Evolutionary conservation across 2,888 invertebrate species (phyloP), one percentile per base, ranked within the genome.

Genomic region (Macrosiphum euphorbiae): DNA sequence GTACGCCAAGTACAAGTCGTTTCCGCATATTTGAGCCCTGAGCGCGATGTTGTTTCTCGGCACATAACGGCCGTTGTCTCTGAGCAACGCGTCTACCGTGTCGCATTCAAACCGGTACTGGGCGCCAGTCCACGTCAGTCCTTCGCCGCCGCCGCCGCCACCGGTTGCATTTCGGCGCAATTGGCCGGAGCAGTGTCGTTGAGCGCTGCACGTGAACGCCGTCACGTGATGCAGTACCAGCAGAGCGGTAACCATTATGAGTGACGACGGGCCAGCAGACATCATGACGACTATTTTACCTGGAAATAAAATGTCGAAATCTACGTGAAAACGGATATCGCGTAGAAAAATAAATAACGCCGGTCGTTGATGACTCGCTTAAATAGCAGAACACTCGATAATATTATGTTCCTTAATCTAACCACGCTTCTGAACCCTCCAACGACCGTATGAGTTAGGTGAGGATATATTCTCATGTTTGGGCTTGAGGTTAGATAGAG

Each of bases 11-110:
- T 96, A 96, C 0, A 96, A 96, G 55, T 96, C 96, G 92, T 97
- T 96, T 84, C 96, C 96, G 95, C 96, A 96, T 88, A 97, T 96
- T 95, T 97, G 97, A 0, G 96, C 96, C 44, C 97, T 96, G 10
- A 97, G 97, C 0, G 96, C 96, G 94, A 97, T 97, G 86, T 97
- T 96, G 95, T 97, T 97, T 95, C 96, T 97, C 61, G 92, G 52
- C 26, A 88, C 67, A 67, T 88, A 88, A 28, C 52, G 78, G 55
- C 86, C 86, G 67, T 94, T 35, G 91, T 94, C 47, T 94, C 94
- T 7, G 94, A 90, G 28, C 89, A 90, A 3, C 94, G 95, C 94
- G 94, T 92, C 92, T 50, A 88, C 87, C 35, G 86, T 67, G 50
- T 61, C 47, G 50, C 87, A 88, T 67, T 88, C 92, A 41, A 92